A percentile compares a stretch with the other conserved stretches of the same genome.
These are phyloP conservation scores for Steromphala cineraria DNA, from an alignment of 2,888 invertebrate species.

Conservation along the genomic window DNA sequence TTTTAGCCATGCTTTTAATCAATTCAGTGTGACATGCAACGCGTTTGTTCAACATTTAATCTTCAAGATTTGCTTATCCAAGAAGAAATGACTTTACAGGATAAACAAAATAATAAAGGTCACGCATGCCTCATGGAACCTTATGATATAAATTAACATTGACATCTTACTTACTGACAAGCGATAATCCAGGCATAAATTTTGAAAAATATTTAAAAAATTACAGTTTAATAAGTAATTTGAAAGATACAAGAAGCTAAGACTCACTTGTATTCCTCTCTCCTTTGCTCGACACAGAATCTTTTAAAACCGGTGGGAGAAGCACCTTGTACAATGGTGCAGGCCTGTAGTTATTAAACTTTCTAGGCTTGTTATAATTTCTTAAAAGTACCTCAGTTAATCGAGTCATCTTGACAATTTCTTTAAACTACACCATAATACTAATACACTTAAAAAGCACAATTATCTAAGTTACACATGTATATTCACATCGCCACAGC, in stretches of 20 bases:
- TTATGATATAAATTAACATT: too few relatives aligned
- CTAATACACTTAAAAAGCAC: background rate
- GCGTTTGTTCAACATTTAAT: too few relatives aligned
- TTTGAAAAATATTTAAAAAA: too few relatives aligned
- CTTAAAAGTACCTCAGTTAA: background rate
- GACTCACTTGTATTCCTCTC: slow-evolving; percentile 26
- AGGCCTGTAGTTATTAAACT: slow-evolving; percentile 49
- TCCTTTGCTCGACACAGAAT: slow-evolving; percentile 27
- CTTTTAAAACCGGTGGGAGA: slow-evolving; percentile 38
- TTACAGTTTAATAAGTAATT: too few relatives aligned
- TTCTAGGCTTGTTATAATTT: slow-evolving; percentile 39
- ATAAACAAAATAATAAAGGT: too few relatives aligned
- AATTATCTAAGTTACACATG: background rate
- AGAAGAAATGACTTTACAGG: too few relatives aligned
- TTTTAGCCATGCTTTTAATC: too few relatives aligned
- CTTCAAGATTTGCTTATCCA: too few relatives aligned
- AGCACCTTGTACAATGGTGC: slow-evolving; percentile 46
- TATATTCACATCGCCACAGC: background rate
- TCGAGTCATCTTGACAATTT: slow-evolving; percentile 1
- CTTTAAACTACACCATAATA: background rate
- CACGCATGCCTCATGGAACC: too few relatives aligned
- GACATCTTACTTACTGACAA: too few relatives aligned
- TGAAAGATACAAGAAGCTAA: background rate
- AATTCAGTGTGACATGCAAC: too few relatives aligned
- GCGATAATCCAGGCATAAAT: too few relatives aligned